Percentiles rank a stretch among this genome's conserved stretches.
phyloP scores from a whole-genome alignment of 2,797 vertebrate species.

The Macropus fuliginosus region DNA sequence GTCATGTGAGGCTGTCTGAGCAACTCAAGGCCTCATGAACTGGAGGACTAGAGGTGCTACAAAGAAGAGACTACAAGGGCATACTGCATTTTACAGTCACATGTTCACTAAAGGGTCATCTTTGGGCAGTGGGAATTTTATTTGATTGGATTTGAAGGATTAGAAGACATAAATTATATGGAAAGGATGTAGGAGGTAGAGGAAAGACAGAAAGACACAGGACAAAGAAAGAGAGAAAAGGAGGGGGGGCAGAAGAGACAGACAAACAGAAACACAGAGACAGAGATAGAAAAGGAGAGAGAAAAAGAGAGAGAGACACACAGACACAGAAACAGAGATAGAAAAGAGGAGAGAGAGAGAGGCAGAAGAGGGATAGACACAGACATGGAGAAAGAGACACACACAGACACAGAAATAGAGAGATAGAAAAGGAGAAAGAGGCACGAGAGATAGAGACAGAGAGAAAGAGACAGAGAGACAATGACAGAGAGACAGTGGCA shows the following conservation, averaged over 20 bases:
- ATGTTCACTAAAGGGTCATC: constrained; percentile 73
- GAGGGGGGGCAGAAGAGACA: no score
- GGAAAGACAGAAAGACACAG: not conserved
- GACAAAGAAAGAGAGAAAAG: not conserved
- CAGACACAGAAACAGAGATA: no score
- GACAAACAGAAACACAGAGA: no score
- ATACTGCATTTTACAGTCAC: constrained; percentile 70
- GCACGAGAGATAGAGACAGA: not conserved
- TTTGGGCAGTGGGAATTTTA: constrained; percentile 74
- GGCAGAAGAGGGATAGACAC: no score
- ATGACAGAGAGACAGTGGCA: not conserved
- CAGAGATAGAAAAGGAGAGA: no score
- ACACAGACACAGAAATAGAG: no score
- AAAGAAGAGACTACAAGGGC: constrained; percentile 52
- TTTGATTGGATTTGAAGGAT: constrained; percentile 76
- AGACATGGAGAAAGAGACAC: no score
- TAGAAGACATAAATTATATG: constrained; percentile 81
- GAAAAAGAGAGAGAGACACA: no score
- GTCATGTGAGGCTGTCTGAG: constrained; percentile 78
- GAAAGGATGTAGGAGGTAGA: constrained; percentile 57
- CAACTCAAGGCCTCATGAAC: constrained; percentile 73
- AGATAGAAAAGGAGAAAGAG: no score
- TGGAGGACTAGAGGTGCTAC: constrained; percentile 66
- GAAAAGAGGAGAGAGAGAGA: not conserved
- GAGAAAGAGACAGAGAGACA: not conserved